A percentile compares a stretch with the other conserved stretches of the same genome.
Conservation (phyloP, 2,888 invertebrate genomes). For the Ceramica pisi region DNA sequence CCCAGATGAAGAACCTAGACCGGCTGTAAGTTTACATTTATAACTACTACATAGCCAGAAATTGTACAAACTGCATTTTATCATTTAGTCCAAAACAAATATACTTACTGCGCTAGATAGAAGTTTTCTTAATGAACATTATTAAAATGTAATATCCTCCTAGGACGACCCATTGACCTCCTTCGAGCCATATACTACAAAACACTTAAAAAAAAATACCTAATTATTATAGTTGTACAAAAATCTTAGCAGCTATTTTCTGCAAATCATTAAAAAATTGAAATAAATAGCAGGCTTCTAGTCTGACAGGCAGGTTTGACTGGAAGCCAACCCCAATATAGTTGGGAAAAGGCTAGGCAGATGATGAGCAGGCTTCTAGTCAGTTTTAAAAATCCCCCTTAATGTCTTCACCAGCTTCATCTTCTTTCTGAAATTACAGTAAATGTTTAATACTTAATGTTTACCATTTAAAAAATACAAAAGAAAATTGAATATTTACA, state of each 20-base stretch:
- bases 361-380: neutral
- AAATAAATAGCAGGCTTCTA: neutral
- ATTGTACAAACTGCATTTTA: neutral
- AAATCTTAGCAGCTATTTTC: slow-evolving; percentile 2
- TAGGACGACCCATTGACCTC: no score
- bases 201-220: neutral
- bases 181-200: no score
- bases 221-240: neutral
- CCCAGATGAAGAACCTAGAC: slow-evolving; percentile 93
- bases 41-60: neutral
- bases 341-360: no score
- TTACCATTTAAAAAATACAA: neutral
- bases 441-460: slow-evolving; percentile 11
- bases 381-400: slow-evolving; percentile 21
- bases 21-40: slow-evolving; percentile 92
- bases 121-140: neutral
- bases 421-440: slow-evolving; percentile 48
- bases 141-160: neutral
- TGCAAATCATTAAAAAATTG: neutral
- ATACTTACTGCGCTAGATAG: neutral
- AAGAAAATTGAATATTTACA: neutral
- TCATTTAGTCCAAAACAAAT: neutral
- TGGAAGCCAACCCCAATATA: no score
- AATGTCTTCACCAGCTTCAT: slow-evolving; percentile 12
- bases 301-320: no score